These are phyloP conservation scores for Phainopepla nitens DNA, from an alignment of 2,113 vertebrate species.

Conservation along the genomic window DNA sequence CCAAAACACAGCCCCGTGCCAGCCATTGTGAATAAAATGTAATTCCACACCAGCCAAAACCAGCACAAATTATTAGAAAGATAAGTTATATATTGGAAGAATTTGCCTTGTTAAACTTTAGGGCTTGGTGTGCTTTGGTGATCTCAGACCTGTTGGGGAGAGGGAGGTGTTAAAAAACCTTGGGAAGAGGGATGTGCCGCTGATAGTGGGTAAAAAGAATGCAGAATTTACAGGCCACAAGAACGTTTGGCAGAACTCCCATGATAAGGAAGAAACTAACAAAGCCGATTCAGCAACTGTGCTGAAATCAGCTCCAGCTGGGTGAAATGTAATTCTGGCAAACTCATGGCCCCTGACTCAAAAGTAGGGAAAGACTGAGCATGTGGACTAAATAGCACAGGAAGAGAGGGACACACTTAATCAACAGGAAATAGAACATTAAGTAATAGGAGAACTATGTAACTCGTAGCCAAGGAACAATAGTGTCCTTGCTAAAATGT, in stretches of 20 bases:
- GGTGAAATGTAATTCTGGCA: not conserved
- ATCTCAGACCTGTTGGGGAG: not conserved
- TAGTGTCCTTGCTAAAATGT: not conserved
- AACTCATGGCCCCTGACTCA: not conserved
- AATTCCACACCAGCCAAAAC: not conserved
- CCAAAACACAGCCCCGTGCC: not conserved
- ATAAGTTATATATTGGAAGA: not conserved
- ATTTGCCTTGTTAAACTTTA: not conserved
- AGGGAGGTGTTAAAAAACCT: not conserved
- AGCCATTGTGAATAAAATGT: not conserved
- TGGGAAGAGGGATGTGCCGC: not conserved
- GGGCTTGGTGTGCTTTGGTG: not conserved
- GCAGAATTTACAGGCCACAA: not conserved
- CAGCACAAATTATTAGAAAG: not conserved
- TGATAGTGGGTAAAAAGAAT: not conserved
- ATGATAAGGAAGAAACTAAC: not conserved
- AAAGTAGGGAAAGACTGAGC: not conserved
- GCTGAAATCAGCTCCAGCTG: not conserved
- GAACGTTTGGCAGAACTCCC: not conserved
- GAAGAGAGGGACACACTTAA: not conserved
- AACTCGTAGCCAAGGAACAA: not conserved
- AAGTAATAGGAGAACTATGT: not conserved
- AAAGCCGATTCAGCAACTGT: not conserved
- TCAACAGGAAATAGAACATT: not conserved
- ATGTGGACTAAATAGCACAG: not conserved